Evolutionary conservation across 1,140 invertebrate genomes (phyloP).

Genomic region (Eufriesea mexicana): DNA sequence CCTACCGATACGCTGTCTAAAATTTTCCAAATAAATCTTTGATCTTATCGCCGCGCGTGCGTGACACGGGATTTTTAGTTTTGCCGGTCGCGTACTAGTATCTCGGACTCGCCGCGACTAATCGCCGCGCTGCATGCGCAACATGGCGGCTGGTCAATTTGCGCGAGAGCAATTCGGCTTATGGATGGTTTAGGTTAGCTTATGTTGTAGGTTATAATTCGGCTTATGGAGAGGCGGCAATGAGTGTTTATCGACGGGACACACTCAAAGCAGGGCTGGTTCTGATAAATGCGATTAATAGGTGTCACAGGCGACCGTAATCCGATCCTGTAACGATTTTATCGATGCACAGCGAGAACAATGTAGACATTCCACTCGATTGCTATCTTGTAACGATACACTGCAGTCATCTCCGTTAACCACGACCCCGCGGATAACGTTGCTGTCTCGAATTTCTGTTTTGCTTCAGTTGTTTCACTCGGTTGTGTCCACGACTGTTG

Average conservation of each 20-base stretch:
- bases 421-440: background rate
- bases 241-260: no score
- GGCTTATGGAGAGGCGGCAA: no score
- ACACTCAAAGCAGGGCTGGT: background rate
- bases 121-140: background rate
- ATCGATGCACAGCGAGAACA: slow-evolving; percentile 1
- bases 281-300: slow-evolving; percentile 32
- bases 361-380: slow-evolving; percentile 10
- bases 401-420: slow-evolving; percentile 1
- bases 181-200: background rate
- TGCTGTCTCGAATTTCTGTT: no score
- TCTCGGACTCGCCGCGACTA: background rate
- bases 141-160: background rate
- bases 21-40: slow-evolving; percentile 25
- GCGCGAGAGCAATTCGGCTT: slow-evolving; percentile 1
- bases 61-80: background rate
- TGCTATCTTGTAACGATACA: slow-evolving; percentile 26
- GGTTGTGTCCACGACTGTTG: no score
- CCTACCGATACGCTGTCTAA: background rate
- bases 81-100: background rate
- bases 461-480: no score
- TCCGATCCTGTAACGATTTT: slow-evolving; percentile 17
- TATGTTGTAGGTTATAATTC: no score
- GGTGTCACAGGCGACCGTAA: slow-evolving; percentile 11
- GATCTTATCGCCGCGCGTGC: background rate